Evolutionary conservation across 2,113 vertebrate genomes (phyloP).

Genomic region (Rhodinocichla rosea): DNA sequence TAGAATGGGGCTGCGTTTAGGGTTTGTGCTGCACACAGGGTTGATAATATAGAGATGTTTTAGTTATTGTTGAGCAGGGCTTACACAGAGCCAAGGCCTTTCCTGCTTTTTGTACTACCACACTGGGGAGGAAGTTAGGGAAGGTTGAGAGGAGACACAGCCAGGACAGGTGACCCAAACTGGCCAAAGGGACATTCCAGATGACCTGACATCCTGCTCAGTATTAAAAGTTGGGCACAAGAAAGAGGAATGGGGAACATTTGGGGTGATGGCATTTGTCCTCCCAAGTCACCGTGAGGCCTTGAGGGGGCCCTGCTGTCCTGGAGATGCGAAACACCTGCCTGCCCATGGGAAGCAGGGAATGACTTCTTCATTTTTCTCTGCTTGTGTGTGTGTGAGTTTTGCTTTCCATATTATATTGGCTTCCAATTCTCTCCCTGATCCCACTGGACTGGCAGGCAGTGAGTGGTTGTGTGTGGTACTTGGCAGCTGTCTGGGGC

Average conservation of each 20-base stretch:
- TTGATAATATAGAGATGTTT: not conserved
- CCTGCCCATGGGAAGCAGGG: fast-evolving
- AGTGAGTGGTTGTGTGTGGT: fast-evolving
- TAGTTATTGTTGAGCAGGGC: not conserved
- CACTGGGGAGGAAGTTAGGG: fast-evolving
- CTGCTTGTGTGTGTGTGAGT: not conserved
- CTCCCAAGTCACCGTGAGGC: fast-evolving
- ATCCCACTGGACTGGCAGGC: not conserved
- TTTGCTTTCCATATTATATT: not conserved
- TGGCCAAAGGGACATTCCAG: not conserved
- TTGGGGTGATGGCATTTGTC: not conserved
- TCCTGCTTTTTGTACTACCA: not conserved
- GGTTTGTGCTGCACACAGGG: not conserved
- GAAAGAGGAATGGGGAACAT: too few relatives aligned
- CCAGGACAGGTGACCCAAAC: not conserved
- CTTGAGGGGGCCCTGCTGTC: too few relatives aligned
- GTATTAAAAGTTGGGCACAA: fast-evolving
- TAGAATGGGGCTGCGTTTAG: not conserved
- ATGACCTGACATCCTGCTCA: not conserved
- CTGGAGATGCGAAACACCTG: not conserved
- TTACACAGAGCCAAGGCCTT: not conserved
- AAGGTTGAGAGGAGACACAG: not conserved
- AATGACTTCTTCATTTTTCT: not conserved
- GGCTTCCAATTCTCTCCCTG: not conserved
- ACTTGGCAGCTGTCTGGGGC: not conserved